Evolutionary conservation across 2,113 vertebrate genomes (phyloP).

Genomic region (Diadophis punctatus): DNA sequence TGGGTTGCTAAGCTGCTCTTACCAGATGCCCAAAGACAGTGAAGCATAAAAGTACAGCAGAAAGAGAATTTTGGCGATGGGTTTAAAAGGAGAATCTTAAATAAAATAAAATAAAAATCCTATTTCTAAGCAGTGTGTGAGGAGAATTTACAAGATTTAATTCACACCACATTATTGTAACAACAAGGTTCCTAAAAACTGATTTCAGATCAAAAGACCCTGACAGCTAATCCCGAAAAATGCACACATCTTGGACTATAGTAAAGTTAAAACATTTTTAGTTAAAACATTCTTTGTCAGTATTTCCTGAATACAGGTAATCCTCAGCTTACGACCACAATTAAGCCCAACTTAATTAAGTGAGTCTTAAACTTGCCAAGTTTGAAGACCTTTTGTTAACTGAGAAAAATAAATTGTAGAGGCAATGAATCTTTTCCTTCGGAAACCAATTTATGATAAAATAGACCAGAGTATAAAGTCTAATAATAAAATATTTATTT

Average conservation of each 20-base stretch:
- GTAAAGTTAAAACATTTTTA: background rate
- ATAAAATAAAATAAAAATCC: background rate
- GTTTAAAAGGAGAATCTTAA: background rate
- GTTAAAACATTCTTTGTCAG: background rate
- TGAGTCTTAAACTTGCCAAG: too few species aligned
- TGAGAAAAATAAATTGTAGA: too few species aligned
- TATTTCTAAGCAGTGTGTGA: background rate
- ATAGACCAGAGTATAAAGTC: too few species aligned
- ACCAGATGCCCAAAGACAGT: background rate
- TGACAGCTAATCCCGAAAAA: background rate
- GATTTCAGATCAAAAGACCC: background rate
- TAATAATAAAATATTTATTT: too few species aligned
- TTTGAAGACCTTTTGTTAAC: too few species aligned
- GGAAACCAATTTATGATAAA: too few species aligned
- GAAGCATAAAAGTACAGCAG: background rate
- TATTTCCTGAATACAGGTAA: background rate
- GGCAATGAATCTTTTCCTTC: too few species aligned
- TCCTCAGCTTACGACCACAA: too few species aligned
- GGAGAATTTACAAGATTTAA: background rate
- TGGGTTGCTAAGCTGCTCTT: slow-evolving; percentile 11
- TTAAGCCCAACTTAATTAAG: too few species aligned
- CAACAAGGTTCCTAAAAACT: background rate
- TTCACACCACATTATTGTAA: background rate
- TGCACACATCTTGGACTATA: background rate
- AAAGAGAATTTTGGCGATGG: background rate